Base-by-base conservation (phyloP, 2,797 vertebrate species). In the Cirrhinus molitorella region DNA sequence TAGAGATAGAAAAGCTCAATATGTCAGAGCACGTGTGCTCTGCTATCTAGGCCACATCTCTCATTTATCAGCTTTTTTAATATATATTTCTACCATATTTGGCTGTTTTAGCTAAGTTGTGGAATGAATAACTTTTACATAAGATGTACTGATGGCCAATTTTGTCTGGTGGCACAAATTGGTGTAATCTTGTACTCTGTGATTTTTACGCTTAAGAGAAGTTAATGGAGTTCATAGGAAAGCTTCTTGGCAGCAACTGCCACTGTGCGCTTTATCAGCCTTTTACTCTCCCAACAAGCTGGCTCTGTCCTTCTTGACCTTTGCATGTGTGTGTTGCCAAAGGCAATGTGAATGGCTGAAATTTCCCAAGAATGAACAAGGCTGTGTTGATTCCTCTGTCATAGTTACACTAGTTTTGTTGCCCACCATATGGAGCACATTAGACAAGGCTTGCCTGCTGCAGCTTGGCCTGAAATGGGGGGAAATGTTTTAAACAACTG, bases 401-500 rank as follows among this genome's bases (percentile, higher is more conserved):
- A 72, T 31, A 80, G 63, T 79, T 45, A 53, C 40, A 34, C 77
- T 34, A 55, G 71, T 79, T 84, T 45, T 66, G 55, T 31, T 40
- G 25, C 57, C 43, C 66, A 81, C 88, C 93, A 94, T 93, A 92
- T 95, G 94, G 91, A 93, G 91, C 87, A 83, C 86, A 92, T 94
- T 92, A 79, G 79, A 90, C 90, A 88, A 91, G 88, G 85, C 86
- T 89, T 87, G 89, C 84, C 89, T 89, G 84, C 74, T 79, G 87
- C 89, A 88, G 68, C 80, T 88, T 89, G 86, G 89, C 85, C 90
- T 76, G 68, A 25, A 21, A n/a, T 40, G 47, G 6, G 25, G 31
- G 31, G 17, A 40, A 37, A 77, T 21, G 71, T 40, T 28, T 28
- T 19, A 51, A 81, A 89, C 87, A 88, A 88, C 88, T 85, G 74